Evolutionary conservation across 2,888 invertebrate genomes (phyloP), one percentile per base, ranked within the genome.

Genomic region (Zeuzera pyrina): DNA sequence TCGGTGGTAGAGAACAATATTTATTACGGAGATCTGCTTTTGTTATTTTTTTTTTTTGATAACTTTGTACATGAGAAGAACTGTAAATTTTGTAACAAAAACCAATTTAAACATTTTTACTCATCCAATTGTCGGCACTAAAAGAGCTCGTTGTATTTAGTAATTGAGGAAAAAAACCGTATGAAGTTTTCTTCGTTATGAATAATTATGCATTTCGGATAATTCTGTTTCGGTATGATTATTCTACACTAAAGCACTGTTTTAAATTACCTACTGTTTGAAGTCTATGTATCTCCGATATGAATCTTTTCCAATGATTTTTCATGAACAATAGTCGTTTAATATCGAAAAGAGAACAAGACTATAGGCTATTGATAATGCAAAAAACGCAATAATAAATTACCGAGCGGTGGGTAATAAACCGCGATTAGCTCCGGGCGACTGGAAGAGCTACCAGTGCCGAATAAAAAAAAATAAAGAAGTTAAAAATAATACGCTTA

Each of bases 311-410:
- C n/a, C 47, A 43, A 61, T 71, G 62, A 77, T 78, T 77, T 79
- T 81, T 79, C 74, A 77, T 78, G 78, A 79, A 83, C 81, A 83
- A 83, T 83, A 73, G 74, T 72, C 68, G 64, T 83, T 78, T 81
- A 77, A 78, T 79, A 76, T 71, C 65, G 61, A 59, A 76, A 79
- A 70, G 70, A 66, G 66, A 66, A 62, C 48, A 73, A 72, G 66
- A 71, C 57, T 58, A 56, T 60, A 57, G 61, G 77, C 77, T 77
- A 81, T 83, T 83, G 81, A 83, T 83, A 83, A 81, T 81, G 70
- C 73, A 81, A 83, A 81, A 83, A 81, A 79, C 69, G 69, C 70
- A 74, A 81, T 74, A 79, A 81, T 81, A 83, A 81, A 83, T 81
- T 78, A 77, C 71, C 59, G 46, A 51, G 67, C 72, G 72, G 76